Base-by-base conservation (phyloP, 2,113 vertebrate genomes). In the Lepus timidus region DNA sequence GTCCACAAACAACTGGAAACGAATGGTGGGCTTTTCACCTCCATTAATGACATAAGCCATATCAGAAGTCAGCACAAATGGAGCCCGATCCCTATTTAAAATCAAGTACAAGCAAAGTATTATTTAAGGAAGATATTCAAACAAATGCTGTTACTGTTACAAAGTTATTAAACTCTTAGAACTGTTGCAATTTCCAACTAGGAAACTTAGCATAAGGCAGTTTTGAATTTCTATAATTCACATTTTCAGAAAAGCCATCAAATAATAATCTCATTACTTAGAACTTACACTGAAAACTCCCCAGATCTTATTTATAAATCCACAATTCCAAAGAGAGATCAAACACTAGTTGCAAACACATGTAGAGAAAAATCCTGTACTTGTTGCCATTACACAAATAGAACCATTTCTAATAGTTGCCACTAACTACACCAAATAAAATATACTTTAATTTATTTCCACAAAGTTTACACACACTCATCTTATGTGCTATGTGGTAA, bases 31-130 rank as follows among this genome's bases (percentile, higher is more conserved):
- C 39, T 99, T 99, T 97, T 99, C 99, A 19, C 99, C 99, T 14
- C 99, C 99, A 51, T 99, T 99, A 96, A 99, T 99, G 97, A 99
- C 99, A 31, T 99, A 99, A 0, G 99, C 99, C 99, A 99, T 99
- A 97, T 99, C 99, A 4, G 99, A 99, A 5, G 99, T 99, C 94
- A 99, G 98, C 94, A 99, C 99, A 93, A 99, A 99, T 0, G 99
- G 99, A 85, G 99, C 99, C 33, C 99, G 99, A 98, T 99, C 99
- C 98, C 99, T 99, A 97, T 96, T 94, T 97, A 91, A 78, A 96
- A 96, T 97, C 52, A 84, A 97, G 39, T 93, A 93, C 0, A 0
- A 2, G 71, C 20, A 94, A 52, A 92, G 27, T 14, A 85, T 76
- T 89, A 93, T 36, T 93, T 73, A 92, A 0, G 67, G n/a, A 88